Conservation (phyloP, 2,797 vertebrate species). For the Cryptoprocta ferox region DNA sequence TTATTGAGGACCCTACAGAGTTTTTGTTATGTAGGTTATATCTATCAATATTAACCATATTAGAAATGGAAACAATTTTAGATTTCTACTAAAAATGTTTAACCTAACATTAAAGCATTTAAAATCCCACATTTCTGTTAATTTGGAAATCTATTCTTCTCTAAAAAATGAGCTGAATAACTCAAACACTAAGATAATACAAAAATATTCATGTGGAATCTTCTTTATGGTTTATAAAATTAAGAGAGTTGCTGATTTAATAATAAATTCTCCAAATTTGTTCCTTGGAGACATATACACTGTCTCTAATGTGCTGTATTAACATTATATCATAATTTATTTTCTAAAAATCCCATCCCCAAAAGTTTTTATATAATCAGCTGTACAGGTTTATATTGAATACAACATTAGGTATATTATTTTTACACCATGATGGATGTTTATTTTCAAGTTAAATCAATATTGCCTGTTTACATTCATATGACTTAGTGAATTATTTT, state of each 20-base stretch:
- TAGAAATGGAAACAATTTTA: slow-evolving; percentile 39
- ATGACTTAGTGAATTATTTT: slow-evolving; percentile 52
- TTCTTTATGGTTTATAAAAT: slow-evolving; percentile 11
- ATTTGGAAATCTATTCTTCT: background rate
- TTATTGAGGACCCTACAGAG: background rate
- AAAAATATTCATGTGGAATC: background rate
- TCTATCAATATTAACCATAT: background rate
- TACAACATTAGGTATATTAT: background rate
- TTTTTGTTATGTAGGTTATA: background rate
- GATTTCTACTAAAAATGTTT: background rate
- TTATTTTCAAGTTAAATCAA: slow-evolving; percentile 51
- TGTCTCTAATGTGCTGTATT: background rate
- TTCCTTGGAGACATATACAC: background rate
- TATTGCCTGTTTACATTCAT: slow-evolving; percentile 15
- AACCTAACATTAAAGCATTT: background rate
- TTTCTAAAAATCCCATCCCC: background rate
- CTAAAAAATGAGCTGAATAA: background rate
- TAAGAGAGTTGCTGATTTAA: slow-evolving; percentile 8
- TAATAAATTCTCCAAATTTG: slow-evolving; percentile 8
- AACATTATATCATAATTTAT: background rate
- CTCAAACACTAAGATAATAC: slow-evolving; percentile 1
- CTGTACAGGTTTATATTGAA: slow-evolving; percentile 14
- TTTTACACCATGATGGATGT: background rate
- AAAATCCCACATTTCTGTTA: slow-evolving; percentile 27
- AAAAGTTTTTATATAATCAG: slow-evolving; percentile 5